Percentiles rank a stretch among this genome's conserved stretches.
Evolutionary conservation across 2,113 vertebrate species (phyloP).

Genomic region (Lampris incognitus): DNA sequence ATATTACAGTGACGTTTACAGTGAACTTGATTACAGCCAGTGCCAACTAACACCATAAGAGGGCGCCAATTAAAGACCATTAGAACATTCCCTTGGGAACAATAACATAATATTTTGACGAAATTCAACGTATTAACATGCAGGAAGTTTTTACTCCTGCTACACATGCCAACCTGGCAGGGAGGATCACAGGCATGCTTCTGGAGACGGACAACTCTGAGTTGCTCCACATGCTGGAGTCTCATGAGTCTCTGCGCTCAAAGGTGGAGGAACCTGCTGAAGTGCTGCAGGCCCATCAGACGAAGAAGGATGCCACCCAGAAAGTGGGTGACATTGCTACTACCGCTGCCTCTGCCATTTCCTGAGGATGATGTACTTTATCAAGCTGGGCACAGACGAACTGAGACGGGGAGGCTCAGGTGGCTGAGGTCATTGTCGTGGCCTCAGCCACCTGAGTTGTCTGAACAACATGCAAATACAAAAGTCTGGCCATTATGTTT

Average conservation of each 20-base stretch:
- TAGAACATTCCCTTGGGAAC: too few relatives aligned
- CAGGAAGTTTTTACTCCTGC: constrained; percentile 85
- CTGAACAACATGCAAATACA: constrained; percentile 34
- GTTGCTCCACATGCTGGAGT: constrained; percentile 92
- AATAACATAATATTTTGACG: too few relatives aligned
- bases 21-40: too few relatives aligned
- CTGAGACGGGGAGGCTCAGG: constrained; percentile 9
- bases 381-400: neutral
- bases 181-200: constrained; percentile 76
- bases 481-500: neutral
- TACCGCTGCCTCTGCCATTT: constrained; percentile 87
- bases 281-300: constrained; percentile 92
- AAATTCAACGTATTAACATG: too few relatives aligned
- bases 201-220: constrained; percentile 56
- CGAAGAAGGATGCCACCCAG: constrained; percentile 93
- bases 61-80: constrained; percentile 85
- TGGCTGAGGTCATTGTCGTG: neutral
- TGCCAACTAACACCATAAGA: constrained; percentile 67
- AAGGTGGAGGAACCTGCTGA: constrained; percentile 94
- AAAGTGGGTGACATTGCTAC: constrained; percentile 88
- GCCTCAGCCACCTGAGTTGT: constrained; percentile 12
- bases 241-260: constrained; percentile 90
- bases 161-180: constrained; percentile 90
- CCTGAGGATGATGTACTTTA: constrained; percentile 72
- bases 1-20: too few relatives aligned